Conservation (phyloP, 2,113 vertebrate species). For the Phylloscopus whistleri region DNA sequence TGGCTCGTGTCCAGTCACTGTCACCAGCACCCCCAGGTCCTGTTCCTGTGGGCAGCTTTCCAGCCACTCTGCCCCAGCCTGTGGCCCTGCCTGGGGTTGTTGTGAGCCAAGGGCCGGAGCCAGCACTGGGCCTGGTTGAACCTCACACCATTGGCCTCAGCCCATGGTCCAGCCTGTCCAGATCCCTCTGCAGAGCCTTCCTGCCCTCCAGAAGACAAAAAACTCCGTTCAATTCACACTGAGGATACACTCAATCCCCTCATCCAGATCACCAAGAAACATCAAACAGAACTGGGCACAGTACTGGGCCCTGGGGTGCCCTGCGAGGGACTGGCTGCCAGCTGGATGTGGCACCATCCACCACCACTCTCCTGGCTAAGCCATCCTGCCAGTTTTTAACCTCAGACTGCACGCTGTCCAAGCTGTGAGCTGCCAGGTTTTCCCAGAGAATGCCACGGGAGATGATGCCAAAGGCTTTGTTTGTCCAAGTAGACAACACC, state of each 20-base stretch:
- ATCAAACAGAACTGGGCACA: not conserved
- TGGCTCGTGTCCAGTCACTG: too few species aligned
- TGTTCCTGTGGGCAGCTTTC: too few species aligned
- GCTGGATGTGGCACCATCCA: not conserved
- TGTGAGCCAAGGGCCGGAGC: too few species aligned
- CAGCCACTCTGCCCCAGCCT: too few species aligned
- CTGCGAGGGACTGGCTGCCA: fast-evolving
- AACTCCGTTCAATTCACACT: not conserved
- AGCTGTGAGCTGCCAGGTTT: not conserved
- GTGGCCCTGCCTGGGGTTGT: too few species aligned
- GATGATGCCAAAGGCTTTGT: not conserved
- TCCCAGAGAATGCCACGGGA: not conserved
- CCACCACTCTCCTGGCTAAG: not conserved
- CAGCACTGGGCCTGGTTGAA: too few species aligned
- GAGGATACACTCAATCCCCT: not conserved
- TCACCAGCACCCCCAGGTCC: too few species aligned
- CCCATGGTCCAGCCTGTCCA: too few species aligned
- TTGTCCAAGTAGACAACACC: not conserved
- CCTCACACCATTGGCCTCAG: too few species aligned
- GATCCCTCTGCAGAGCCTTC: not conserved
- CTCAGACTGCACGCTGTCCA: not conserved
- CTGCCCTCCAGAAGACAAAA: not conserved
- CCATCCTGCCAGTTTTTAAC: not conserved
- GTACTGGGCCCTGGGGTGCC: too few species aligned
- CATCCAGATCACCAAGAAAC: not conserved